Evolutionary conservation across 2,113 vertebrate species (phyloP), one percentile per base, ranked within the genome.

Genomic region (Pelusios castaneus): DNA sequence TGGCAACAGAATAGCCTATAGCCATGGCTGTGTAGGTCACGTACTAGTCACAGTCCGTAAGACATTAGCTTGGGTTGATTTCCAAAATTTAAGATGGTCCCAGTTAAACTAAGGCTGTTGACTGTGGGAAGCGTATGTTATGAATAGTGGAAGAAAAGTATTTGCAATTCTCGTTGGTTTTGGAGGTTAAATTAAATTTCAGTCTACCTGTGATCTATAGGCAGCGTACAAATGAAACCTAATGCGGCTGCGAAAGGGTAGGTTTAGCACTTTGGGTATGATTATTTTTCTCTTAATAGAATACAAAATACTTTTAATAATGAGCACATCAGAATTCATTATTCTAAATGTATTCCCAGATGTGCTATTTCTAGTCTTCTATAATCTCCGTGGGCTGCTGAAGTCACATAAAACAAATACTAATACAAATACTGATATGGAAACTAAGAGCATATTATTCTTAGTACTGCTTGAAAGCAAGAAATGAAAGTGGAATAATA

Each of bases 361-460:
- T 87, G 52, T 83, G 41, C 63, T 90, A 82, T 29, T 91, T 92
- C 13, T 76, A 75, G 77, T 6, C 63, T 38, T 82, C 79, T 3
- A 70, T 85, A 16, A 82, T 82, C 83, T 63, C 54, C 45, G 85
- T 79, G 55, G 55, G n/a, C 80, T 83, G 67, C 43, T 55, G 83
- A 29, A 92, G 89, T 73, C 41, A n/a, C n/a, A n/a, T n/a, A n/a
- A n/a, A n/a, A n/a, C n/a, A n/a, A n/a, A n/a, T n/a, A n/a, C 43
- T 84, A 16, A 51, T 87, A 58, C 80, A 87, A 24, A 12, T 82
- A 31, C 49, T 92, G 47, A 70, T 92, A 43, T 55, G 19, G 80
- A 95, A 90, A 92, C 8, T n/a, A 88, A 87, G 86, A 90, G 87
- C 19, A 87, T 80, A 87, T 94, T 90, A 73, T 87, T 63, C 85